Conservation (phyloP, 2,113 vertebrate genomes). For the Eulacestoma nigropectus region DNA sequence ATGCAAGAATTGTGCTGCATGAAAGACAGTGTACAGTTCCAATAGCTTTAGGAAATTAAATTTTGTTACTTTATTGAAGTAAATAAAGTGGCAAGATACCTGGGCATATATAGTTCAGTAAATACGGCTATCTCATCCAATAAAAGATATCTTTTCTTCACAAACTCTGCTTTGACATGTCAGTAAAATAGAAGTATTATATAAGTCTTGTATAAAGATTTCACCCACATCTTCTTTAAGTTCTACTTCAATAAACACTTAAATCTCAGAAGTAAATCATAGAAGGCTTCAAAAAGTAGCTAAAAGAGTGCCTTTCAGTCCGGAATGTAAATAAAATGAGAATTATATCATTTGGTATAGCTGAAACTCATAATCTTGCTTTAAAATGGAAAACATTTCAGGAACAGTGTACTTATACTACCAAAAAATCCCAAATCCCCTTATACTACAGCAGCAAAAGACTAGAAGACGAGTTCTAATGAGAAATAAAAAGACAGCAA, state of each 20-base stretch:
- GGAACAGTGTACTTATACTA: not conserved
- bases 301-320: not conserved
- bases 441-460: not conserved
- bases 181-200: not conserved
- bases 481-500: not conserved
- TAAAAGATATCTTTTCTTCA: not conserved
- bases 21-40: not conserved
- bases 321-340: not conserved
- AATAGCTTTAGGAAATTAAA: not conserved
- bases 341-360: not conserved
- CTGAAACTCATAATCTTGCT: not conserved
- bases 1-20: not conserved
- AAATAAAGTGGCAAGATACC: not conserved
- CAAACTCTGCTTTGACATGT: not conserved
- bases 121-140: not conserved
- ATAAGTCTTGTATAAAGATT: not conserved
- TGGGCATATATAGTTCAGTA: not conserved
- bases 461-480: not conserved
- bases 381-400: not conserved
- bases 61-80: not conserved
- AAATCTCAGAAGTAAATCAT: not conserved
- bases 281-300: not conserved
- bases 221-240: not conserved
- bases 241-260: not conserved
- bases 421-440: not conserved